Evolutionary conservation across 2,113 vertebrate genomes (phyloP).

Genomic region (Orientallactaga bullata): DNA sequence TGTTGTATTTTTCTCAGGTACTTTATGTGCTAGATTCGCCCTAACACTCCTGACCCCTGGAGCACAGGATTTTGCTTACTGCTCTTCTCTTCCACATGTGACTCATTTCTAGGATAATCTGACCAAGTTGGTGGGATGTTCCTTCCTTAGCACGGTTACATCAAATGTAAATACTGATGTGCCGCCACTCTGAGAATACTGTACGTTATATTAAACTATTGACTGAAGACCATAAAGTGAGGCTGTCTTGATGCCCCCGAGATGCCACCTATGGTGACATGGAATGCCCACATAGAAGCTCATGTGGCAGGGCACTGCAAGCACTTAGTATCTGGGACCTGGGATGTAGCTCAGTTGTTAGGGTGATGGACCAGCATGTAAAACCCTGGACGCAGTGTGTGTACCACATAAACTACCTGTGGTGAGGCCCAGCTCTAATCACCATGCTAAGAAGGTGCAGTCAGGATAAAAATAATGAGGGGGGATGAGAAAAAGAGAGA

Average conservation of each 20-base stretch:
- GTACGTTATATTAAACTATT: background rate
- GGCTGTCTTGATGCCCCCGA: background rate
- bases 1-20: background rate
- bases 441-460: too few relatives aligned
- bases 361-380: too few relatives aligned
- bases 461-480: too few relatives aligned
- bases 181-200: background rate
- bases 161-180: background rate
- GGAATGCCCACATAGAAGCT: accelerated
- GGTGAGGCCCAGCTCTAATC: too few relatives aligned
- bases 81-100: background rate
- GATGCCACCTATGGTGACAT: too few relatives aligned
- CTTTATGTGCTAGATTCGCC: background rate
- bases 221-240: background rate
- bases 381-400: too few relatives aligned
- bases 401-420: too few relatives aligned
- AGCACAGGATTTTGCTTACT: background rate
- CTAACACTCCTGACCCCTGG: background rate
- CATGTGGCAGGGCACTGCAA: accelerated
- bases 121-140: background rate
- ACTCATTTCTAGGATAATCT: background rate
- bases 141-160: background rate
- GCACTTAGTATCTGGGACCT: accelerated
- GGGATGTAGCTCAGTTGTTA: too few relatives aligned
- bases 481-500: too few relatives aligned